A percentile compares a stretch with the other conserved stretches of the same genome.
phyloP scores from a whole-genome alignment of 2,888 invertebrate genomes.

The Dasysyrphus tricinctus region DNA sequence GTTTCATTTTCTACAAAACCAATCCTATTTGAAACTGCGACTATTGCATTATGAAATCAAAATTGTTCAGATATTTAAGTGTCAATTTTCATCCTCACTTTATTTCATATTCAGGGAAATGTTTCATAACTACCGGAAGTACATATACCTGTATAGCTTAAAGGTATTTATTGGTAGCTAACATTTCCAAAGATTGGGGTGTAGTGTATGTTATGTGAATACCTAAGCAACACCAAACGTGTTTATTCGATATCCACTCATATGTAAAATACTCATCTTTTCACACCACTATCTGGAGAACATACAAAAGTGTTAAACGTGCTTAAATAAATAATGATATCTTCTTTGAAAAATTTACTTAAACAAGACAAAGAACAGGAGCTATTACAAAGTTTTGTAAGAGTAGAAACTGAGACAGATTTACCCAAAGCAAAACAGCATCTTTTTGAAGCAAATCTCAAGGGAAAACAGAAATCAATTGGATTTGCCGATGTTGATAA shows the following conservation, averaged over 20 bases:
- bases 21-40: too few species aligned
- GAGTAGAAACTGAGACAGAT: conserved; percentile 86
- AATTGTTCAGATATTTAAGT: too few species aligned
- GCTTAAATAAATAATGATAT: conserved; percentile 77
- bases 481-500: conserved; percentile 71
- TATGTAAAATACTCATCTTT: background rate
- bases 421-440: conserved; percentile 61
- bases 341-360: conserved; percentile 86
- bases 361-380: conserved; percentile 89
- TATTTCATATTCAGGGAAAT: too few species aligned
- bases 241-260: conserved; percentile 2
- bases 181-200: background rate
- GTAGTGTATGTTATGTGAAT: background rate
- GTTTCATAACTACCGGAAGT: too few species aligned
- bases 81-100: too few species aligned
- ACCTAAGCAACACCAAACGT: background rate
- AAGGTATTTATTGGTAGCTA: background rate
- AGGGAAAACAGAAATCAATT: conserved; percentile 73
- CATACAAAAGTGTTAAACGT: background rate
- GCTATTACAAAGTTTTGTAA: conserved; percentile 91
- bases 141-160: too few species aligned
- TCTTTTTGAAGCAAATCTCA: conserved; percentile 58
- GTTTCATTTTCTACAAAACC: too few species aligned
- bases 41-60: too few species aligned
- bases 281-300: background rate